Base-by-base conservation (phyloP, 2,888 invertebrate genomes). In the Eurois occulta region DNA sequence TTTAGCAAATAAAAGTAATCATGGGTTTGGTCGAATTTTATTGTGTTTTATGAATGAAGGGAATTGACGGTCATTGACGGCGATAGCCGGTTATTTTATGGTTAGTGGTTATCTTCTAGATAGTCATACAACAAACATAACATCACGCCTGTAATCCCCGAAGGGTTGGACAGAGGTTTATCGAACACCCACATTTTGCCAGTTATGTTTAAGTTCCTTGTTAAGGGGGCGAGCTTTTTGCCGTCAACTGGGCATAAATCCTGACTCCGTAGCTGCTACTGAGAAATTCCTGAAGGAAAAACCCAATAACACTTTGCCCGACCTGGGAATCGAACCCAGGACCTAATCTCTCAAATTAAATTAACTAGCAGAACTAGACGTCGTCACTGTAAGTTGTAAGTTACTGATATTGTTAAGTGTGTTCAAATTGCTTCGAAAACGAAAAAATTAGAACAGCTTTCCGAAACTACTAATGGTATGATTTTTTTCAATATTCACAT, bases 1-100 rank as follows among this genome's bases (percentile, higher is more conserved):
- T 82, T 79, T 66, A 43, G 41, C 38, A 65, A 78, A 78, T 83
- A 77, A 78, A 65, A 16, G 21, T 77, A 81, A 81, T 81, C 46
- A 80, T 58, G 62, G 78, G 73, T 78, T 77, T 35, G 10, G 21
- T 62, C 55, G 43, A 62, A 38, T 79, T 43, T 10, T 52, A 38
- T 11, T 75, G 35, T 41, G 43, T 35, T 83, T 75, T 46, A 38
- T 71, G 21, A 64, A 69, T 55, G 18, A 60, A 62, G 38, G 43
- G 24, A 80, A 64, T 71, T 76, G 43, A 46, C 21, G 70, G 58
- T 69, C 68, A 65, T 28, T 60, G 52, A 28, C 38, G 18, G 62
- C 11, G 2, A 16, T n/a, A n/a, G n/a, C n/a, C n/a, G 16, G 35
- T 48, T 7, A 28, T 48, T 48, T 35, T 46, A n/a, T 46, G 10